Base-by-base conservation (phyloP, 2,888 invertebrate genomes). In the Aporophyla lueneburgensis region DNA sequence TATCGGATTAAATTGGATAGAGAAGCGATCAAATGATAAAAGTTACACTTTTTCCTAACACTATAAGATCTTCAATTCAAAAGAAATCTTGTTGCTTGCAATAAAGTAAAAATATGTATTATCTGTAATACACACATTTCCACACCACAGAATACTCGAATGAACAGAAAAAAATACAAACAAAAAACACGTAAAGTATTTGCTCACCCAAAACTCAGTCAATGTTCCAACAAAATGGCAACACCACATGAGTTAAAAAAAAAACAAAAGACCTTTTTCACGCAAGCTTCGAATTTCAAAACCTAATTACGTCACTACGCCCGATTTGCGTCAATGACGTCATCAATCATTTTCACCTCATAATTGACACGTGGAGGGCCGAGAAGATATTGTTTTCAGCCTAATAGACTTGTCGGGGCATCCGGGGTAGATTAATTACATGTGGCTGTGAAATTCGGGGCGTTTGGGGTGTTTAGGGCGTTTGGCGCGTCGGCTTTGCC, bases 361-460 rank as follows among this genome's bases (percentile, higher is more conserved):
- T 93, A 93, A 93, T 93, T 93, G 93, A 93, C 93, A 93, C 91
- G 88, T 85, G 84, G 84, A 87, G 87, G 86, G 82, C 88, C 83
- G 76, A 90, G 89, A 90, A 90, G 91, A 92, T 91, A 93, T 93
- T 93, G 92, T 93, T 93, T 93, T 91, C 91, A 86, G 83, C 89
- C 91, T 93, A 93, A 94, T 93, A 94, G 92, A 94, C 92, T 93
- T 92, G 92, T 93, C 92, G 88, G 88, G 88, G 88, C 88, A 89
- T 87, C 90, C 88, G 90, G 89, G 80, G 91, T 90, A 92, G 90
- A 93, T 94, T 93, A 93, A 94, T 94, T 93, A 93, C 89, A 90
- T 90, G 87, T 88, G 87, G 88, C 83, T 83, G 87, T 85, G 88
- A 87, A 88, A 87, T 88, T 87, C 74, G 70, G 87, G 80, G 81